These are phyloP conservation scores for Yoshiicerus persimilis DNA, from an alignment of 1,140 invertebrate genomes.

Conservation along the genomic window DNA sequence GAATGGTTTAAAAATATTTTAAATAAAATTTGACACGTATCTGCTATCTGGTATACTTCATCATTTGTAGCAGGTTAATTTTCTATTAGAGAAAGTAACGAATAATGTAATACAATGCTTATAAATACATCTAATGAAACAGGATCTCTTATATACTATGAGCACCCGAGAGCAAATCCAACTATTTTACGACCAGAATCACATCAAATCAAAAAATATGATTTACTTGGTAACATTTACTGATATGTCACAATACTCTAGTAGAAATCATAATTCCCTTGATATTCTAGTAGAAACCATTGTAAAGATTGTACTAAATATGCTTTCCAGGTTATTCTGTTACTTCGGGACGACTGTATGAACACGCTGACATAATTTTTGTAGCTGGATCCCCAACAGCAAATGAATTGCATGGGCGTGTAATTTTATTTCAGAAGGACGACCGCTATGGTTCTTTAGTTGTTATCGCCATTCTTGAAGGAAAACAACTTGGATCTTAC, in stretches of 20 bases:
- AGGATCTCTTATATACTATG: not conserved
- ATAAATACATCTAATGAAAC: no score
- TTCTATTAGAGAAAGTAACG: no score
- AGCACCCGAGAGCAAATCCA: not conserved
- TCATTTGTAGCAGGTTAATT: no score
- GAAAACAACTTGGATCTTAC: constrained; percentile 31
- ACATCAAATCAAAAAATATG: not conserved
- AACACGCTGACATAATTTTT: not conserved
- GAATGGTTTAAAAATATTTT: no score
- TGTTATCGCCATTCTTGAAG: not conserved
- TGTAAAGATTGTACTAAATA: no score
- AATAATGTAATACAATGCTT: no score
- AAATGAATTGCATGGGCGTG: not conserved
- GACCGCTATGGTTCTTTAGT: not conserved
- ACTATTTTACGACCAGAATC: not conserved
- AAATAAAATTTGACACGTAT: no score
- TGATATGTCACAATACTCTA: no score
- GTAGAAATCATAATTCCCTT: no score
- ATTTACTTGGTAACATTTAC: constrained; percentile 9
- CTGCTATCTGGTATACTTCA: no score
- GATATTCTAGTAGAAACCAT: no score
- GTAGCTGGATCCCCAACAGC: constrained; percentile 19
- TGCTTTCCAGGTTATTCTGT: constrained; percentile 13
- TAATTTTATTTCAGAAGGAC: not conserved
- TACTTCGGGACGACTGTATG: constrained; percentile 2